These are phyloP conservation scores for Odobenus rosmarus DNA, from an alignment of 2,113 vertebrate genomes.

Conservation along the genomic window DNA sequence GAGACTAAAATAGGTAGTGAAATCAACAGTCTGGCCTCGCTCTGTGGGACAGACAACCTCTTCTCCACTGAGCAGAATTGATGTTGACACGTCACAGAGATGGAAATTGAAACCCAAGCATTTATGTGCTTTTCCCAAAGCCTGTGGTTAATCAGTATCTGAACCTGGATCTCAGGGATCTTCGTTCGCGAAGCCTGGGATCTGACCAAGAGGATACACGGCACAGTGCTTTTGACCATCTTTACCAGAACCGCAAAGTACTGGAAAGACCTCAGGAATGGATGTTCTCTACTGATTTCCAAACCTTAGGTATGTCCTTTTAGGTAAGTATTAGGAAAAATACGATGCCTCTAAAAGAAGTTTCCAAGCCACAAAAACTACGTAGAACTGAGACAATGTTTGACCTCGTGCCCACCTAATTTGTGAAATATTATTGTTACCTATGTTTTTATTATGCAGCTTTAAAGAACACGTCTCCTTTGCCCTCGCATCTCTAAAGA, in stretches of 20 bases:
- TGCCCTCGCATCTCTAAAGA: not conserved
- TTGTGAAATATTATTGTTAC: not conserved
- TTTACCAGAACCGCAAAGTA: conserved; percentile 75
- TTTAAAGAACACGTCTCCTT: conserved; percentile 1
- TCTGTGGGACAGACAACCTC: not conserved
- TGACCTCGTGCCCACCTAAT: conserved; percentile 11
- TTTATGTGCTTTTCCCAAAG: conserved; percentile 21
- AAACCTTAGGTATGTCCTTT: conserved; percentile 80
- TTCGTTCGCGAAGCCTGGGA: conserved; percentile 40
- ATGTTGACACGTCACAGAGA: not conserved
- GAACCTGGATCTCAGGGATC: conserved; percentile 31
- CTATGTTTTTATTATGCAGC: not conserved
- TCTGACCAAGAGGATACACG: conserved; percentile 9
- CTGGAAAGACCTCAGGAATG: conserved; percentile 75
- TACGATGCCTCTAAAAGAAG: conserved; percentile 30
- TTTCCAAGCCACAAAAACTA: conserved; percentile 72
- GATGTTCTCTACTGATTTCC: conserved; percentile 75
- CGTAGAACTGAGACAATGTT: conserved; percentile 51
- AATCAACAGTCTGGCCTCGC: fast-evolving
- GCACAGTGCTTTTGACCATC: conserved; percentile 51
- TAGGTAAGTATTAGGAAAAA: conserved; percentile 78
- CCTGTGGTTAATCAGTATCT: conserved; percentile 44
- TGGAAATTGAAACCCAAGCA: conserved; percentile 5
- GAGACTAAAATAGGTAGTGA: not conserved
- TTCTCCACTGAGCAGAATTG: not conserved